These are phyloP conservation scores for Chromobotia macracanthus DNA, from an alignment of 2,797 vertebrate species.

Conservation along the genomic window DNA sequence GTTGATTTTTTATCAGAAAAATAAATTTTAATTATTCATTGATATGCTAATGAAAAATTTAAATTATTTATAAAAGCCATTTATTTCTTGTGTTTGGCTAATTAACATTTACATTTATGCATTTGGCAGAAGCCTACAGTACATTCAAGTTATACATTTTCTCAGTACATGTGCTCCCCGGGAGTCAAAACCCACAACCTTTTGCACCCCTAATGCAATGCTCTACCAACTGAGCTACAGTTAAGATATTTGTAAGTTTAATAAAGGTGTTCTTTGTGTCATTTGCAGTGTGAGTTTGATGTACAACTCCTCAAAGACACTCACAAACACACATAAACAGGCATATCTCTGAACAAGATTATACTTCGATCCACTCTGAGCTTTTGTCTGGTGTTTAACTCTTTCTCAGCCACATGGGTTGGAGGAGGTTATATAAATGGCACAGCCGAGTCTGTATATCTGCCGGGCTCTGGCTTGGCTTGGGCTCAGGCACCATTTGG, in stretches of 20 bases:
- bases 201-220: too few species aligned
- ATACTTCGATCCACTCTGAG: background rate
- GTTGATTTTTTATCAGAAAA: constrained; percentile 16
- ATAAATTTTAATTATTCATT: constrained; percentile 48
- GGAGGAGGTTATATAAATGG: constrained; percentile 98
- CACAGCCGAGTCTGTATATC: constrained; percentile 94
- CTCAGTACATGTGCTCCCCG: too few species aligned
- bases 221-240: too few species aligned
- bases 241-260: too few species aligned
- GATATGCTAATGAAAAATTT: constrained; percentile 32
- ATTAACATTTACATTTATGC: background rate
- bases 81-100: constrained; percentile 11
- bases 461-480: constrained; percentile 88
- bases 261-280: too few species aligned
- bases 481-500: constrained; percentile 98
- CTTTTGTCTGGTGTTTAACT: background rate
- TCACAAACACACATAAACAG: background rate
- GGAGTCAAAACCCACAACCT: too few species aligned
- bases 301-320: background rate
- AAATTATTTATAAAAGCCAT: background rate
- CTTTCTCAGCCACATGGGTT: constrained; percentile 89
- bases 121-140: too few species aligned
- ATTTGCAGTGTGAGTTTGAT: background rate
- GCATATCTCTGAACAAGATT: too few species aligned
- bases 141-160: too few species aligned